Base-by-base conservation (phyloP, 2,113 vertebrate genomes). In the Casuarius casuarius region DNA sequence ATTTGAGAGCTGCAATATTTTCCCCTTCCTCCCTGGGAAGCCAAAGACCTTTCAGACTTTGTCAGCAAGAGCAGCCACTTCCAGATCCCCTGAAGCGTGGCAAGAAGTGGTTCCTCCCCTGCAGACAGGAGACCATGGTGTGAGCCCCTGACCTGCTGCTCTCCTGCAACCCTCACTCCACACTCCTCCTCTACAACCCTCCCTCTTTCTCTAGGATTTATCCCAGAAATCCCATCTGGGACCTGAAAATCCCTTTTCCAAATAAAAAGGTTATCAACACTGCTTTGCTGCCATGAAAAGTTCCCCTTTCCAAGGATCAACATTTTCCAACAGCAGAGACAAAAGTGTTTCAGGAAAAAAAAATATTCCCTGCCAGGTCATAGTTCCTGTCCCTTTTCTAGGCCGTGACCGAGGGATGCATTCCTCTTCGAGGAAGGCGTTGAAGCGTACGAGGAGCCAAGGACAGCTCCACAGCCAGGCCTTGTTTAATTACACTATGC, bases 281-380 rank as follows among this genome's bases (percentile, higher is more conserved):
- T 25, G 33, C 68, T 49, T 51, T 51, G 68, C 49, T 49, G 46
- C 33, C 33, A 8, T n/a, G 31, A 48, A 16, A 49, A 35, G 4
- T 52, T 63, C n/a, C 54, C 62, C 79, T 91, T 88, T 65, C 92
- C 89, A 80, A 75, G 89, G 75, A 84, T 46, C 28, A 8, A 16
- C 21, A 42, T 58, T 38, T 70, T 75, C 61, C 62, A 84, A 52
- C n/a, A 68, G 89, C 56, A 63, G 58, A 71, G 35, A 46, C 49
- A 42, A 44, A 31, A 31, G 8, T 0, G 6, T 59, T n/a, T 46
- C 42, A 59, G 26, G n/a, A n/a, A 77, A 11, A 54, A 29, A 23
- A 94, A 51, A 66, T 67, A n/a, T 90, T 81, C 68, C 19, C 31
- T 31, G 46, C n/a, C 35, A 7, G 68, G 76, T 52, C 46, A 29